Evolutionary conservation across 1,140 invertebrate species (phyloP).

Genomic region (Brachionus plicatilis): DNA sequence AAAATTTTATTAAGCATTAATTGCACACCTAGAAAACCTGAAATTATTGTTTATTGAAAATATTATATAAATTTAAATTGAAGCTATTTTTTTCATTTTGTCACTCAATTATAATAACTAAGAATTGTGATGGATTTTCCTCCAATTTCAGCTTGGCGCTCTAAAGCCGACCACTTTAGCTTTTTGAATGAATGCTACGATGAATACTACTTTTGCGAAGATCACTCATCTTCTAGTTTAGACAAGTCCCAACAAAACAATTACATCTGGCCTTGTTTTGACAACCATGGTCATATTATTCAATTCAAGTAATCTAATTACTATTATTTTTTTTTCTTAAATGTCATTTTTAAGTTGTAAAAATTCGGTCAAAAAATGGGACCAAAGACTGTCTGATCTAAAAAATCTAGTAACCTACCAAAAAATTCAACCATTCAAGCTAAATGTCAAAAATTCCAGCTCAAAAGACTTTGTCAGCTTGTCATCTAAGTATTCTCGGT

Average conservation of each 20-base stretch:
- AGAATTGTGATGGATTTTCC: neutral
- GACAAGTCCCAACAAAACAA: neutral
- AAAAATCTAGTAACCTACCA: neutral
- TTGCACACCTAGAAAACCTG: neutral
- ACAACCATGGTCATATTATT: neutral
- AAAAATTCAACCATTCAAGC: constrained; percentile 7
- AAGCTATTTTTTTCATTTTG: neutral
- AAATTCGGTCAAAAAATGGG: neutral
- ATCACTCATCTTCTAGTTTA: neutral
- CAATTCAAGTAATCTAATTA: neutral
- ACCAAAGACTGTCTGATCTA: neutral
- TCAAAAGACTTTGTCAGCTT: neutral
- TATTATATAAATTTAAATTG: neutral
- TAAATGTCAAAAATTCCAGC: neutral
- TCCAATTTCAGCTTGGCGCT: neutral
- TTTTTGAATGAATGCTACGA: neutral
- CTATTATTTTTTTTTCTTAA: neutral
- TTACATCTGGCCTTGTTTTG: neutral
- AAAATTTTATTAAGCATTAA: neutral
- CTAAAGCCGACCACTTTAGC: neutral
- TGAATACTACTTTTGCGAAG: neutral
- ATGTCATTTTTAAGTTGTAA: neutral
- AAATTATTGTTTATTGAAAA: neutral
- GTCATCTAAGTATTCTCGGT: neutral
- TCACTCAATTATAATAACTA: neutral